phyloP scores from a whole-genome alignment of 2,797 vertebrate species.

The Artibeus jamaicensis region DNA sequence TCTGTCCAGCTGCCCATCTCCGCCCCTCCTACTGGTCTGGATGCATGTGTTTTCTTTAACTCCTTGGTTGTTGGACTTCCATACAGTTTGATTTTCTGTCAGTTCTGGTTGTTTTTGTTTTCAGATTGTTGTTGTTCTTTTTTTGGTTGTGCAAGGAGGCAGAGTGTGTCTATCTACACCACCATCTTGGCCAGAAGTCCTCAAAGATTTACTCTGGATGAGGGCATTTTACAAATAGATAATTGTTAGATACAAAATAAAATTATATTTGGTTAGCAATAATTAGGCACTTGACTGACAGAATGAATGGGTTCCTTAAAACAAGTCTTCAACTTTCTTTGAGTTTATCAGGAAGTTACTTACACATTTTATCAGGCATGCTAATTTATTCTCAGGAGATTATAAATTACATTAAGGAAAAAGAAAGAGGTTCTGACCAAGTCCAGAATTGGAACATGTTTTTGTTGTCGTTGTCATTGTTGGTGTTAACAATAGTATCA shows the following conservation, averaged over 20 bases:
- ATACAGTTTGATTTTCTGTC: no score
- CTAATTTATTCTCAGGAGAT: neutral
- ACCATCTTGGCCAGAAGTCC: no score
- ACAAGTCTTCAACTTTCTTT: neutral
- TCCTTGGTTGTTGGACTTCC: no score
- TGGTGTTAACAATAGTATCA: neutral
- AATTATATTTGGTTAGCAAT: neutral
- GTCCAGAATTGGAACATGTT: neutral
- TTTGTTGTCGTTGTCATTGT: neutral
- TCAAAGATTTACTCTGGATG: neutral
- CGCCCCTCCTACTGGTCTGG: no score
- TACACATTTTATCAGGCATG: neutral
- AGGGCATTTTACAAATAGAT: neutral
- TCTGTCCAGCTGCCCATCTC: no score
- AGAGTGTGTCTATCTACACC: no score
- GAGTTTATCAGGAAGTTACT: constrained; percentile 5
- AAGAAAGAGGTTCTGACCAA: neutral
- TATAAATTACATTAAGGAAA: neutral
- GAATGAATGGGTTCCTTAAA: neutral
- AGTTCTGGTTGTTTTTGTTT: no score
- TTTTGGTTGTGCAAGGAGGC: no score
- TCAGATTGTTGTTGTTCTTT: no score
- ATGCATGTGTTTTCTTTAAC: no score
- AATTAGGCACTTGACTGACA: neutral
- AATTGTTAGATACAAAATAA: neutral